A percentile compares a stretch with the other conserved stretches of the same genome.
These are phyloP conservation scores for Psittacara wagleri DNA, from an alignment of 2,113 vertebrate genomes.

Conservation along the genomic window DNA sequence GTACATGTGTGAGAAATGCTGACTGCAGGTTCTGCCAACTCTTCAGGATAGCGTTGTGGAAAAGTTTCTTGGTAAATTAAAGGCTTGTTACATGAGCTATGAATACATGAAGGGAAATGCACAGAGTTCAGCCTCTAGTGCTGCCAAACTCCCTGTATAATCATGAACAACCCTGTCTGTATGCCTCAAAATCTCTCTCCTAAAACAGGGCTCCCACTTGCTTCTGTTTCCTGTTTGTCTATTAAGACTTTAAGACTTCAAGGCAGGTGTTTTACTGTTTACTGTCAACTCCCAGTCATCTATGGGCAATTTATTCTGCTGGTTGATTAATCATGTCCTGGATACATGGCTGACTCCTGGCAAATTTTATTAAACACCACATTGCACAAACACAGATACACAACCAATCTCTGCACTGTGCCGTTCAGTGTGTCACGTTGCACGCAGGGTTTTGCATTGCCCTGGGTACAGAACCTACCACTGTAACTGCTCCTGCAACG, in stretches of 20 bases:
- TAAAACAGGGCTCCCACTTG: neutral
- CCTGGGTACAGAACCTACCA: neutral
- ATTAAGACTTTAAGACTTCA: slow-evolving; percentile 7
- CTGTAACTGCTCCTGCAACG: neutral
- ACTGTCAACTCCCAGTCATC: slow-evolving; percentile 54
- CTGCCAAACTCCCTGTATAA: neutral
- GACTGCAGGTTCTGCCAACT: neutral
- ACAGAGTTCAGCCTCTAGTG: neutral
- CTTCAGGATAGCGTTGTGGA: neutral
- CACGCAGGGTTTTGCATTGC: neutral
- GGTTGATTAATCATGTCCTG: slow-evolving; percentile 39
- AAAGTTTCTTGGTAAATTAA: slow-evolving; percentile 46
- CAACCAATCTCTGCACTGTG: neutral
- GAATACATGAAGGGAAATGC: neutral
- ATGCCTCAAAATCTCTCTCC: neutral
- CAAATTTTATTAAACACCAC: slow-evolving; percentile 6
- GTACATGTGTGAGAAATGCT: neutral
- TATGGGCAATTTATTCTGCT: slow-evolving; percentile 55
- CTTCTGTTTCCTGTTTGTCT: slow-evolving; percentile 42
- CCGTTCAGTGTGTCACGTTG: neutral
- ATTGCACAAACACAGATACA: neutral
- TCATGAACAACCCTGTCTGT: neutral
- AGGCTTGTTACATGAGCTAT: slow-evolving; percentile 10
- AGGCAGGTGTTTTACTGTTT: slow-evolving; percentile 61
- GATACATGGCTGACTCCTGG: slow-evolving; percentile 23